Evolutionary conservation across 1,140 invertebrate species (phyloP).

Genomic region (Arctopsyche grandis): DNA sequence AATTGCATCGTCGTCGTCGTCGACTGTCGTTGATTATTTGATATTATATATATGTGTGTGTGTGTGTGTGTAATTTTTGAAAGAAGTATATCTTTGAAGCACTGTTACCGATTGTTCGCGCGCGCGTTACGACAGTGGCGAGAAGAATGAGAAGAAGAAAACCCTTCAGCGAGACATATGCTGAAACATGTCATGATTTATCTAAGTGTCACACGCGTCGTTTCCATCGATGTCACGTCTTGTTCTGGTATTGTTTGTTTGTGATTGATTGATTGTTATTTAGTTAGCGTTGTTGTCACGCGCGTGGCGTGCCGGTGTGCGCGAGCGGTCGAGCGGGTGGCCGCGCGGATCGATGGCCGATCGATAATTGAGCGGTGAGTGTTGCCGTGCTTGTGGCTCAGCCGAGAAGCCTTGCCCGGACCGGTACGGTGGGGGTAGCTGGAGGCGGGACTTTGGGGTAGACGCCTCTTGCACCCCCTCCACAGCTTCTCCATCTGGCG

Average conservation of each 20-base stretch:
- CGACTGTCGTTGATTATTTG: too few relatives aligned
- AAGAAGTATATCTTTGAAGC: too few relatives aligned
- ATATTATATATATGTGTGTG: too few relatives aligned
- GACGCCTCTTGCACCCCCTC: neutral
- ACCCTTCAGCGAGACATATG: neutral
- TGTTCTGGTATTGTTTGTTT: neutral
- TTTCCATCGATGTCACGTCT: neutral
- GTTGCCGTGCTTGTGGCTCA: slow-evolving; percentile 16
- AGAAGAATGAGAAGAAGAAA: too few relatives aligned
- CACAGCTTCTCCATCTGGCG: neutral
- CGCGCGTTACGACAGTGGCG: neutral
- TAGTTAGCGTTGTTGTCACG: neutral
- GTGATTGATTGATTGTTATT: neutral
- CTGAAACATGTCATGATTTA: slow-evolving; percentile 18
- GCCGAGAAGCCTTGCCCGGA: neutral
- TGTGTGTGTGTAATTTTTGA: too few relatives aligned
- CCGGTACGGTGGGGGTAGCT: neutral
- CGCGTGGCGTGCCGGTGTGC: neutral
- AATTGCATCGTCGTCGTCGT: neutral
- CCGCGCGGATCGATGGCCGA: slow-evolving; percentile 39
- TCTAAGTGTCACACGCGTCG: neutral
- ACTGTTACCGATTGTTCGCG: slow-evolving; percentile 22
- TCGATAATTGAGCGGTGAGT: slow-evolving; percentile 38
- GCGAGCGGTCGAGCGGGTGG: slow-evolving; percentile 12
- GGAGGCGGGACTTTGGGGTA: slow-evolving; percentile 7